Conservation (phyloP, 1,140 invertebrate genomes). For the Drosophila kohkoa region DNA sequence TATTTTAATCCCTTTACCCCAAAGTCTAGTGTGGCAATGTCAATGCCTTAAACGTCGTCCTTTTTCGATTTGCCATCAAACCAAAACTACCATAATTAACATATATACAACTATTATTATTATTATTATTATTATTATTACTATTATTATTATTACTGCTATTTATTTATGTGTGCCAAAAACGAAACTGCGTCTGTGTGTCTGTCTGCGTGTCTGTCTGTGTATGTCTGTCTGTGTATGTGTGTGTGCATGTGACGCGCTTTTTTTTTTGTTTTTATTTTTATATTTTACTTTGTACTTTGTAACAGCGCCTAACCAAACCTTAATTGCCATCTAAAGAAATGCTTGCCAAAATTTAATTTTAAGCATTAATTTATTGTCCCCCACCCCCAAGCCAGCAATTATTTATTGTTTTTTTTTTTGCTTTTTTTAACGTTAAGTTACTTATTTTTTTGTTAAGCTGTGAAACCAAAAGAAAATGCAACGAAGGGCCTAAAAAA, state of each 20-base stretch:
- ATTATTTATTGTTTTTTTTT: conserved; percentile 46
- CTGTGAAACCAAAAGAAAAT: conserved; percentile 54
- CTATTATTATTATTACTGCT: conserved; percentile 32
- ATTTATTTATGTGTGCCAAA: conserved; percentile 74
- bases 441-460: conserved; percentile 32
- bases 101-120: conserved; percentile 30
- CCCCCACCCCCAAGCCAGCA: neutral
- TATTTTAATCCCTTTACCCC: conserved; percentile 17
- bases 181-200: neutral
- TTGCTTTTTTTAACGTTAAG: conserved; percentile 24
- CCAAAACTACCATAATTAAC: conserved; percentile 24
- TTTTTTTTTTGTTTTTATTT: conserved; percentile 22
- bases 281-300: conserved; percentile 17
- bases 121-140: conserved; percentile 25
- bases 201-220: conserved; percentile 13
- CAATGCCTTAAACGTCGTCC: conserved; percentile 2
- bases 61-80: conserved; percentile 37
- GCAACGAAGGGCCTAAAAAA: conserved; percentile 46
- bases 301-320: conserved; percentile 30
- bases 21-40: neutral
- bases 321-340: conserved; percentile 44
- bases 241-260: conserved; percentile 40
- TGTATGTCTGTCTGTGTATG: neutral
- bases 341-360: conserved; percentile 55
- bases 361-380: conserved; percentile 52